Evolutionary conservation across 2,797 vertebrate genomes (phyloP), one percentile per base, ranked within the genome.

Genomic region (Gobionotothen gibberifrons): DNA sequence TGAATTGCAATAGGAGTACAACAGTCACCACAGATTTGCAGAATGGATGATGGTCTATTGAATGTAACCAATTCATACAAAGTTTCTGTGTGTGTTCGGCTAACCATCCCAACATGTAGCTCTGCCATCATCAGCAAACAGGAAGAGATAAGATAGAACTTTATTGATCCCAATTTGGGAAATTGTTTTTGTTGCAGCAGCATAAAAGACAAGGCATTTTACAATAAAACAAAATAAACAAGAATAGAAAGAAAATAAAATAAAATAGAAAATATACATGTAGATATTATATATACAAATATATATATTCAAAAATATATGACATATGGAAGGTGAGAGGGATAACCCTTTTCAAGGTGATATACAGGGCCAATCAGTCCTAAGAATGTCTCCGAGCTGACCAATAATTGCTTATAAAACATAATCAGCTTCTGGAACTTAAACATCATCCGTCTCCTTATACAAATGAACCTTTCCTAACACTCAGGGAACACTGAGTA

Each of bases 381-480:
- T 22, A 65, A 68, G 46, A 74, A 36, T 7, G 19, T 63, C 44
- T 47, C 4, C 17, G 40, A 70, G 39, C 15, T 53, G 42, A 82
- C 46, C 52, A 71, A 49, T 62, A 82, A 59, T 53, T 58, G 53
- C 48, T 81, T 55, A 57, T 52, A 79, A 76, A 83, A 64, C 39
- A 67, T 70, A 75, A 84, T 67, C 61, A 81, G 67, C 76, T 72
- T 76, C 75, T 85, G 69, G 80, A 80, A 69, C 62, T 66, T 60
- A 63, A 63, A 78, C 56, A 76, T 39, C 78, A 72, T 82, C 69
- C 69, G 43, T 63, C 21, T 72, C 60, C 44, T 16, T 74, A 78
- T 73, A 78, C 72, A 69, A 59, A 72, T 60, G 58, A 29, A 29
- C 43, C 32, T 64, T 64, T 74, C 43, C 42, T 59, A 83, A 83